A percentile compares a stretch with the other conserved stretches of the same genome.
These are phyloP conservation scores for Formicarius rufipectus DNA, from an alignment of 2,113 vertebrate genomes.

Conservation along the genomic window DNA sequence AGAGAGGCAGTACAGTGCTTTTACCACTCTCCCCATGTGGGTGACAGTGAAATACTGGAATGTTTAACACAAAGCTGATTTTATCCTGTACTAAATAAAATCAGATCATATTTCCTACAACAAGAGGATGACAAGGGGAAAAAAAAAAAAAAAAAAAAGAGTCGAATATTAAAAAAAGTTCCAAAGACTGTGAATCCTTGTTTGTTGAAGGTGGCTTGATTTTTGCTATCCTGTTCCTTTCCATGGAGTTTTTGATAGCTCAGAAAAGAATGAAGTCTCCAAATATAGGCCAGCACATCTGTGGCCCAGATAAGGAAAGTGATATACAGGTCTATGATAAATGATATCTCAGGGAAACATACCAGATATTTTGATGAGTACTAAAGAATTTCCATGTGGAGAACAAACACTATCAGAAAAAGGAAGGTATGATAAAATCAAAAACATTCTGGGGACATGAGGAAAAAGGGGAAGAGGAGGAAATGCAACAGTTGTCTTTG, in stretches of 20 bases:
- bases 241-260: neutral
- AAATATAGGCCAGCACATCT: slow-evolving; percentile 22
- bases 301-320: slow-evolving; percentile 24
- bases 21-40: neutral
- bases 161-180: neutral
- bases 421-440: neutral
- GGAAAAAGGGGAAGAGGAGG: neutral
- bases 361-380: slow-evolving; percentile 17
- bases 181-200: neutral
- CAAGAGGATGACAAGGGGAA: neutral
- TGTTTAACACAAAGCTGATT: neutral
- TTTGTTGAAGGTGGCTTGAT: neutral
- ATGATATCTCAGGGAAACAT: slow-evolving; percentile 11
- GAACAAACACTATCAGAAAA: neutral
- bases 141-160: neutral
- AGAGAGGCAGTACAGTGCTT: neutral
- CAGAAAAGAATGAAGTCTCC: neutral
- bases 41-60: neutral
- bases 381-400: slow-evolving; percentile 20
- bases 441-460: neutral
- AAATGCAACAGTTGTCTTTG: neutral
- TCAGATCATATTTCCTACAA: neutral
- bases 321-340: neutral
- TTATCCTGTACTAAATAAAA: neutral
- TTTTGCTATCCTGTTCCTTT: neutral